Evolutionary conservation across 2,113 vertebrate species (phyloP).

Genomic region (Scomber japonicus): DNA sequence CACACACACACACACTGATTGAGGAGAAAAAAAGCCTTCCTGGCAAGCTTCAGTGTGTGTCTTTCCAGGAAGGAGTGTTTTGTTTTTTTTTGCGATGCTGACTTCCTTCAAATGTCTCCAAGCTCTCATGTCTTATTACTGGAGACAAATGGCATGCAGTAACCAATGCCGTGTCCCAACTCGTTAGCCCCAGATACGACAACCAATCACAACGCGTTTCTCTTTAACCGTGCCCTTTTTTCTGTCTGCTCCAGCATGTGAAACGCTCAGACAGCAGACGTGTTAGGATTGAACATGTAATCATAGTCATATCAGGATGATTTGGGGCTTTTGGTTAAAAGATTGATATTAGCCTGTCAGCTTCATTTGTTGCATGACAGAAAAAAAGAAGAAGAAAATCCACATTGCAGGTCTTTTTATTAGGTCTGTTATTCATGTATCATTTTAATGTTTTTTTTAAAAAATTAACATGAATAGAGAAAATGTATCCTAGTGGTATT

Average conservation of each 20-base stretch:
- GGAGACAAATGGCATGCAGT: constrained; percentile 76
- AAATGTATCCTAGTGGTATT: neutral
- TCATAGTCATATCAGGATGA: neutral
- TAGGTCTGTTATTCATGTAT: no score
- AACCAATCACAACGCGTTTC: constrained; percentile 25
- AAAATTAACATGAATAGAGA: neutral
- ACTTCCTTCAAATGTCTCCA: constrained; percentile 74
- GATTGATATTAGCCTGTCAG: neutral
- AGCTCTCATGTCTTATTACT: constrained; percentile 78
- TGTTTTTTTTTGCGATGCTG: constrained; percentile 59
- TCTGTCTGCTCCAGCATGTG: constrained; percentile 18
- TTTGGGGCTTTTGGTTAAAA: neutral
- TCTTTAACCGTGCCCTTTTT: constrained; percentile 3
- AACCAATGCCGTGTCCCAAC: constrained; percentile 37
- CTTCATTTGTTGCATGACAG: neutral
- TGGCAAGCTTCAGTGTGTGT: constrained; percentile 65
- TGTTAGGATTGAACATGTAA: constrained; percentile 3
- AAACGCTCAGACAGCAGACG: neutral
- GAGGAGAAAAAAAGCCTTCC: constrained; percentile 58
- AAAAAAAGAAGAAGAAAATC: neutral
- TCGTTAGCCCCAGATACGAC: constrained; percentile 69
- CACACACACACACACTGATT: constrained; percentile 30
- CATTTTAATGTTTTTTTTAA: neutral
- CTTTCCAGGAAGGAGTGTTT: constrained; percentile 78
- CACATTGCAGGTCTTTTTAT: no score